Conservation (phyloP, 2,113 vertebrate species). For the Helogale parvula region DNA sequence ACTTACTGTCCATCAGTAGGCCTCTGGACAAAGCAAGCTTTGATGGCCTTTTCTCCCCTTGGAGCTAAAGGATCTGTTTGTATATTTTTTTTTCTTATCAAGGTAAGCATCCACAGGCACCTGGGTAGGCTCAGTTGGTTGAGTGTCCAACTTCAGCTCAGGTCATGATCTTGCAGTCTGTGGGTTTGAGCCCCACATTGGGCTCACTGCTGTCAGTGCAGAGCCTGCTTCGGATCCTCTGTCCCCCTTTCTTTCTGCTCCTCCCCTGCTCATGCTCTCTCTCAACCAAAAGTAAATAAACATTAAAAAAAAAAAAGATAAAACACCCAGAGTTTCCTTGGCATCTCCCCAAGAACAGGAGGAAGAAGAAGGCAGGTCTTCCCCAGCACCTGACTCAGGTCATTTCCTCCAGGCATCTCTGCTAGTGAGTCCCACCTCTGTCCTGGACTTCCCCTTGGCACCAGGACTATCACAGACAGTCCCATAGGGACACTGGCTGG, state of each 20-base stretch:
- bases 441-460: background rate
- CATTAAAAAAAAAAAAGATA: background rate
- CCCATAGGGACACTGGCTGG: background rate
- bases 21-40: background rate
- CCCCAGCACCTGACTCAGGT: background rate
- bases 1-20: background rate
- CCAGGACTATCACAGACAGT: background rate
- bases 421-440: background rate
- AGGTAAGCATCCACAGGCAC: background rate
- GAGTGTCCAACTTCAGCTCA: too few relatives aligned
- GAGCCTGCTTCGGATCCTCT: too few relatives aligned
- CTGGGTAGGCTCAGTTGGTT: too few relatives aligned
- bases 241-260: too few relatives aligned
- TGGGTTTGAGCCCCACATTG: too few relatives aligned
- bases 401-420: background rate
- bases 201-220: too few relatives aligned
- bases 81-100: background rate
- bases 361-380: background rate
- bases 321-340: background rate
- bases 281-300: too few relatives aligned
- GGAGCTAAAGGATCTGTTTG: background rate
- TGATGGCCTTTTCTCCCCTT: background rate
- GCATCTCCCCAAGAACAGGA: background rate
- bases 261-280: too few relatives aligned
- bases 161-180: too few relatives aligned